Evolutionary conservation across 2,797 vertebrate species (phyloP).

Genomic region (Babyrousa celebensis): DNA sequence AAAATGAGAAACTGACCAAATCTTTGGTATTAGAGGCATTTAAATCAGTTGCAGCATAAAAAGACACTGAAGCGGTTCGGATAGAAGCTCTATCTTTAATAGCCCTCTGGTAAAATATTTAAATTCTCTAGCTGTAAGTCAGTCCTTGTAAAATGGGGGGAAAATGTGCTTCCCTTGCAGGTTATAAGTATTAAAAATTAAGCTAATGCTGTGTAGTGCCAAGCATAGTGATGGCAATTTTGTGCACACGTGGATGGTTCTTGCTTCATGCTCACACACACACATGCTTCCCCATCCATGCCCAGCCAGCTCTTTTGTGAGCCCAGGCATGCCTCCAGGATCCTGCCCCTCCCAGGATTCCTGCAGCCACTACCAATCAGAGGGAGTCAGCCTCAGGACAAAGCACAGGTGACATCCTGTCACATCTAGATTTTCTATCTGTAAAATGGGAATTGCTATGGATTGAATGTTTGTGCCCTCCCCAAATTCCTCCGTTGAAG

Average conservation of each 20-base stretch:
- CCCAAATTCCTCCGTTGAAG: background rate
- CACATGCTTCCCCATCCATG: rapidly evolving
- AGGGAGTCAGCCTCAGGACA: background rate
- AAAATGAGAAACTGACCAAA: background rate
- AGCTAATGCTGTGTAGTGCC: rapidly evolving
- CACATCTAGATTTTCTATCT: background rate
- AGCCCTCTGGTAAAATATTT: background rate
- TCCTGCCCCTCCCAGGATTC: background rate
- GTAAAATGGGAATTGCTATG: background rate
- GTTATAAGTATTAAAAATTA: no score
- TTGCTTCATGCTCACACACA: background rate
- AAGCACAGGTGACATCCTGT: background rate
- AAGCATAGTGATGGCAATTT: background rate
- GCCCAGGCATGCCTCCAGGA: background rate
- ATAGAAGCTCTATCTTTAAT: background rate
- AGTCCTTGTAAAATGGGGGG: background rate
- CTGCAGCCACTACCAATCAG: background rate
- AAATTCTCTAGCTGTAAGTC: background rate
- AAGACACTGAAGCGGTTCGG: background rate
- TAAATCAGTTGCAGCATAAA: background rate
- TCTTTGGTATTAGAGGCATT: background rate
- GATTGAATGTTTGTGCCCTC: background rate
- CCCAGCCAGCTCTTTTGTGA: background rate
- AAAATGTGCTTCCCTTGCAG: background rate
- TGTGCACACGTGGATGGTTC: rapidly evolving